Evolutionary conservation across 2,888 invertebrate species (phyloP).

Genomic region (Ceriagrion tenellum): DNA sequence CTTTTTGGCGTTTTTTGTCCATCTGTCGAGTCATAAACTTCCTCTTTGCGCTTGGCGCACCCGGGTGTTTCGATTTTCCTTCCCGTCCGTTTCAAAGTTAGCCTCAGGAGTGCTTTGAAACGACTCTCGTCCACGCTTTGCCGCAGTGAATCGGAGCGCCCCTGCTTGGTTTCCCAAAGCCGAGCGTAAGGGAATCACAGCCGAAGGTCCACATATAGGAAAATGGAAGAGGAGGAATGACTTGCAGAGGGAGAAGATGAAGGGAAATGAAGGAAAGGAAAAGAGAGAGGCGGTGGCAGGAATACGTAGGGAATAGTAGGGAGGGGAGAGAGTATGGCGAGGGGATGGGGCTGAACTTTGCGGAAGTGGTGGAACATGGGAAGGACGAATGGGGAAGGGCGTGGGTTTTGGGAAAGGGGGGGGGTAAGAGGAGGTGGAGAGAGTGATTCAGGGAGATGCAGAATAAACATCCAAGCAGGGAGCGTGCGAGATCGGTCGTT

Average conservation of each 20-base stretch:
- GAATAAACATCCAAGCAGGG: neutral
- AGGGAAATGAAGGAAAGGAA: neutral
- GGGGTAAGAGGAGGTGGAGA: neutral
- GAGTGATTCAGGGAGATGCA: neutral
- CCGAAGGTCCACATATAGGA: neutral
- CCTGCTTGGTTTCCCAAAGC: neutral
- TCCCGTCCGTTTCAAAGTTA: neutral
- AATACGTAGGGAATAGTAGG: neutral
- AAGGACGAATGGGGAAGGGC: neutral
- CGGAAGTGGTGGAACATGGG: constrained; percentile 22
- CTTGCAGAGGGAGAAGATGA: neutral
- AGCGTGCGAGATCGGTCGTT: neutral
- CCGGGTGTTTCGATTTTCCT: neutral
- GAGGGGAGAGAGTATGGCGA: no score
- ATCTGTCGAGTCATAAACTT: neutral
- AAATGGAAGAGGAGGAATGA: neutral
- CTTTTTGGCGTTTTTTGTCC: neutral
- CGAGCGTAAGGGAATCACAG: neutral
- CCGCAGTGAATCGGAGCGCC: neutral
- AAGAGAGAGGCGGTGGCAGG: neutral
- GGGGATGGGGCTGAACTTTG: neutral
- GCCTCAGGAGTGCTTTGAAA: neutral
- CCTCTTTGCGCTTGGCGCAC: neutral
- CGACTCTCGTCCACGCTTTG: neutral
- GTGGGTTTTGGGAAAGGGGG: neutral